Evolutionary conservation across 1,140 invertebrate genomes (phyloP), one percentile per base, ranked within the genome.

Genomic region (Dinoponera quadriceps): DNA sequence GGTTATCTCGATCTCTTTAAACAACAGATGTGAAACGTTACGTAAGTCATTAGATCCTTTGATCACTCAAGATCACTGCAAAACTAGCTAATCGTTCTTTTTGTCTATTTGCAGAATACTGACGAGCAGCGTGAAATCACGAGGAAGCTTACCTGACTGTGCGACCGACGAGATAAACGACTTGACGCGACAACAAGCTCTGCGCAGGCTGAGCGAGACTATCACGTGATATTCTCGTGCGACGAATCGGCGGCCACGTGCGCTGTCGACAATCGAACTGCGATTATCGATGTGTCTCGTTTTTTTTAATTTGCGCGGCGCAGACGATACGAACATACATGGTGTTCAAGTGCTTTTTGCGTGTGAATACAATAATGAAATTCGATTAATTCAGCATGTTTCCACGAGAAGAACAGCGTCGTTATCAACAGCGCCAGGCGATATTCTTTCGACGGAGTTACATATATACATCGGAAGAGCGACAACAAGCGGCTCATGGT

Each of bases 201-300:
- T 85, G 54, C 55, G 82, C 27, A 85, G 13, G n/a, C 20, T 20
- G 2, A 59, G 7, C 2, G 11, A 27, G 2, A 25, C 3, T 7
- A 13, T 74, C 69, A 88, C 60, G 63, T 86, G 85, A n/a, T 25
- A 33, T 0, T 63, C 18, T 14, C 22, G n/a, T 29, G 3, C 51
- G 27, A 38, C 38, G 57, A 55, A 29, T 69, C 29, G 55, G n/a
- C 7, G 48, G 33, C 22, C 2, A 20, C n/a, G 18, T 11, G 55
- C 25, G 54, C 80, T 63, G 22, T 16, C n/a, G 33, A n/a, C 20
- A 44, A 82, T 63, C 44, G 44, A 74, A 18, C 20, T 38, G 60
- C 59, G 48, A 63, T 81, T 81, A 86, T 86, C 65, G 80, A 77
- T 27, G 7, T 1, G n/a, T 65, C 54, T 63, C 25, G 51, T 51